These are phyloP conservation scores for Cheilosia impressa DNA, from an alignment of 2,888 invertebrate genomes.

Conservation along the genomic window DNA sequence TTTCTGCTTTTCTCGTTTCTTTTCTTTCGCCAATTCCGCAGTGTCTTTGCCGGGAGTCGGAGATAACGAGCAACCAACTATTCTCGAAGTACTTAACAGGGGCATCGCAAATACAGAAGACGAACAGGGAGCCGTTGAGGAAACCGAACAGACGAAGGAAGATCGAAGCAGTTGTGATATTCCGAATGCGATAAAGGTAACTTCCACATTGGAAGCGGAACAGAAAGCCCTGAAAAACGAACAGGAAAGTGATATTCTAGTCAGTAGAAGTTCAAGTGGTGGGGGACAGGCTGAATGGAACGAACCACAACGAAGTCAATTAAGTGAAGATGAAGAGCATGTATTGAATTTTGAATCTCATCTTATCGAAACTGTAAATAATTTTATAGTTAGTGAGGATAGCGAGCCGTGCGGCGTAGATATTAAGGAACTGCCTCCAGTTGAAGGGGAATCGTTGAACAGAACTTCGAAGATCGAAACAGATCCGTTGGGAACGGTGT, in stretches of 20 bases:
- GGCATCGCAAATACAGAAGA: conserved; percentile 71
- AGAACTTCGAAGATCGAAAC: conserved; percentile 80
- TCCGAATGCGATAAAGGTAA: conserved; percentile 53
- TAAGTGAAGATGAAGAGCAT: conserved; percentile 74
- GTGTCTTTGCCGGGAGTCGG: conserved; percentile 84
- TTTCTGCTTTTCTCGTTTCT: conserved; percentile 25
- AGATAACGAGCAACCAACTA: conserved; percentile 82
- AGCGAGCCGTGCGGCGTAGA: conserved; percentile 78
- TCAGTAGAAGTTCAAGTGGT: conserved; percentile 77
- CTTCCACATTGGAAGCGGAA: conserved; percentile 55
- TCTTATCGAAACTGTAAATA: conserved; percentile 81
- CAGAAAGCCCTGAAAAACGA: conserved; percentile 45
- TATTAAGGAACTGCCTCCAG: conserved; percentile 81
- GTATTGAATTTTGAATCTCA: conserved; percentile 82
- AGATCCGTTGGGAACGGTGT: conserved; percentile 79
- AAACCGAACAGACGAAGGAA: conserved; percentile 47
- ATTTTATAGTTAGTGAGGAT: conserved; percentile 77
- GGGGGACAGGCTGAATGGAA: conserved; percentile 70
- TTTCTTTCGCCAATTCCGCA: conserved; percentile 75
- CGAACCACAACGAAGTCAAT: conserved; percentile 72
- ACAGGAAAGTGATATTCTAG: conserved; percentile 77
- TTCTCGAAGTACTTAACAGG: conserved; percentile 82
- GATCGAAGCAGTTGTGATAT: conserved; percentile 46
- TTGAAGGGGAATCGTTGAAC: conserved; percentile 79
- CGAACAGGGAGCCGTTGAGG: conserved; percentile 55